Evolutionary conservation across 1,140 invertebrate species (phyloP).

Genomic region (Ceratoteleas bidentatus): DNA sequence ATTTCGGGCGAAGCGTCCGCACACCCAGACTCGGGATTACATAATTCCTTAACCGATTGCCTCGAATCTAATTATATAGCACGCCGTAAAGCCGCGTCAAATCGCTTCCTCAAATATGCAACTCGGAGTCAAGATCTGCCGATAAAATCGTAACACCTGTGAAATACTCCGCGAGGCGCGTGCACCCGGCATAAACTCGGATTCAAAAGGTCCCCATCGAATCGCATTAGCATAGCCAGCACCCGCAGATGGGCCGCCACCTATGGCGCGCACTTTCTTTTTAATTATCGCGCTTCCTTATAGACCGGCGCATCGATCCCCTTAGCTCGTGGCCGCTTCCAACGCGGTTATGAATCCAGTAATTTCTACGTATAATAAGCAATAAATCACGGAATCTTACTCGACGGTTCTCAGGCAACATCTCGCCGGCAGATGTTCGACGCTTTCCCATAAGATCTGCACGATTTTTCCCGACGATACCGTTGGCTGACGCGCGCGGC

Average conservation of each 20-base stretch:
- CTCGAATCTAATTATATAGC: slow-evolving; percentile 46
- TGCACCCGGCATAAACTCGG: slow-evolving; percentile 27
- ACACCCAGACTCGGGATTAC: slow-evolving; percentile 5
- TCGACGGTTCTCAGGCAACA: slow-evolving; percentile 39
- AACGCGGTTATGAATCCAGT: slow-evolving; percentile 65
- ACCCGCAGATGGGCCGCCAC: slow-evolving; percentile 34
- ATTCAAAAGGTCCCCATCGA: slow-evolving; percentile 16
- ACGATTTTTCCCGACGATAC: slow-evolving; percentile 56
- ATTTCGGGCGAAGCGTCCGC: slow-evolving; percentile 27
- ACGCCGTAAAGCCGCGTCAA: slow-evolving; percentile 24
- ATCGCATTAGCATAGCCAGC: slow-evolving; percentile 48
- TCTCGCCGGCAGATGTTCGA: slow-evolving; percentile 52
- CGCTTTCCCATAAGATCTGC: slow-evolving; percentile 63
- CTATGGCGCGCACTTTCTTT: slow-evolving; percentile 59
- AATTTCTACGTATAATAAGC: slow-evolving; percentile 66
- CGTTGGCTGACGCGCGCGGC: slow-evolving; percentile 34
- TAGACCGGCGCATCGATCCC: slow-evolving; percentile 36
- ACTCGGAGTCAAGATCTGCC: slow-evolving; percentile 36
- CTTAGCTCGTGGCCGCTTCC: slow-evolving; percentile 6
- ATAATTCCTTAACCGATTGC: slow-evolving; percentile 33
- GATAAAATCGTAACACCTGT: slow-evolving; percentile 55
- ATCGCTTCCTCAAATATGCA: slow-evolving; percentile 48
- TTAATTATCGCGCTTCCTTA: slow-evolving; percentile 67
- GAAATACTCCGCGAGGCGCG: slow-evolving; percentile 32
- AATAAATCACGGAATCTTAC: slow-evolving; percentile 64